A percentile compares a stretch with the other conserved stretches of the same genome.
phyloP scores from a whole-genome alignment of 2,888 invertebrate genomes.

The Anthrax anthrax region DNA sequence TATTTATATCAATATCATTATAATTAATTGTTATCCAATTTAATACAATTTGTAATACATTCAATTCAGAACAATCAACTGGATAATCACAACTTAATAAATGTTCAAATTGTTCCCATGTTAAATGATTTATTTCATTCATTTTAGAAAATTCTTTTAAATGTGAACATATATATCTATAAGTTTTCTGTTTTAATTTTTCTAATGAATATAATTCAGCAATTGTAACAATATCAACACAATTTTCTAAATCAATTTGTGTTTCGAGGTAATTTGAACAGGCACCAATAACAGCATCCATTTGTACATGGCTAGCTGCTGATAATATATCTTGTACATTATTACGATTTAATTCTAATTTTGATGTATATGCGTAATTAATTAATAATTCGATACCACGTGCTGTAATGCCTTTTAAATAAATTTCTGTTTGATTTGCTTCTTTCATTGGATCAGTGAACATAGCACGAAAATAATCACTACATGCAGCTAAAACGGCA shows the following conservation, averaged over 20 bases:
- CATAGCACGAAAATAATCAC: conserved; percentile 63
- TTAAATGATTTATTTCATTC: conserved; percentile 44
- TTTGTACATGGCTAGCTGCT: conserved; percentile 51
- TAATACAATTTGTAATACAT: conserved; percentile 43
- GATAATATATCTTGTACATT: conserved; percentile 54
- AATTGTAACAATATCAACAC: conserved; percentile 53
- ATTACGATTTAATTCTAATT: conserved; percentile 43
- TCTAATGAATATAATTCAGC: conserved; percentile 52
- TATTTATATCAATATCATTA: conserved; percentile 12
- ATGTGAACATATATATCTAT: conserved; percentile 49
- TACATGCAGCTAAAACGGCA: conserved; percentile 54
- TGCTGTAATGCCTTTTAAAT: conserved; percentile 49
- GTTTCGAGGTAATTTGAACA: conserved; percentile 50
- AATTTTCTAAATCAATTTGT: conserved; percentile 55
- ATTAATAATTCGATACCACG: conserved; percentile 48
- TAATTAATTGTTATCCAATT: conserved; percentile 37
- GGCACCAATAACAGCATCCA: conserved; percentile 49
- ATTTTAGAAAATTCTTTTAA: conserved; percentile 45
- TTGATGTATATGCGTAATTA: conserved; percentile 55
- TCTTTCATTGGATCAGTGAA: conserved; percentile 56
- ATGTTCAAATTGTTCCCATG: conserved; percentile 44
- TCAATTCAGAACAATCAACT: conserved; percentile 50
- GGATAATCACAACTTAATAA: conserved; percentile 50
- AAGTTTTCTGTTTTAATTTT: conserved; percentile 43
- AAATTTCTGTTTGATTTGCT: conserved; percentile 47